A percentile compares a stretch with the other conserved stretches of the same genome.
phyloP scores from a whole-genome alignment of 2,113 vertebrate genomes.

The Mandrillus leucophaeus region DNA sequence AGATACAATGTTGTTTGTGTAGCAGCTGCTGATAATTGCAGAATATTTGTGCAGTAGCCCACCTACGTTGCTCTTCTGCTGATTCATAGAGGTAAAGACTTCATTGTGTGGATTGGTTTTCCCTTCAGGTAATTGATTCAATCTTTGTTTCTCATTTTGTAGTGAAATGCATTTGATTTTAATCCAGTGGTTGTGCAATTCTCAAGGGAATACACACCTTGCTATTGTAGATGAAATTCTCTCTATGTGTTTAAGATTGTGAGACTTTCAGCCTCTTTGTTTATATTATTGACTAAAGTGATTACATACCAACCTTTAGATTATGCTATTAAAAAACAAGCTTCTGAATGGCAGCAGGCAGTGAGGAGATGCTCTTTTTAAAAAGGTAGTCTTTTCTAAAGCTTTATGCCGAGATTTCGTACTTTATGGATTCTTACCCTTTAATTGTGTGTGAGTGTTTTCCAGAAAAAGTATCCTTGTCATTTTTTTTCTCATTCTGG shows the following conservation, averaged over 20 bases:
- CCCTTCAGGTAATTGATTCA: conserved; percentile 41
- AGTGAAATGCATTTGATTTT: conserved; percentile 62
- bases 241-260: background rate
- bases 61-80: conserved; percentile 18
- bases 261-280: background rate
- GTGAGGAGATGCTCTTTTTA: background rate
- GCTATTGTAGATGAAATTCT: background rate
- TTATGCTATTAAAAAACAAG: conserved; percentile 32
- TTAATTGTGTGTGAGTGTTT: background rate
- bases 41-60: background rate
- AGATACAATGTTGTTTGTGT: conserved; percentile 55
- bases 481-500: background rate
- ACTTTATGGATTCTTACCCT: background rate
- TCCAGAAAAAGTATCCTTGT: background rate
- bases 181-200: background rate
- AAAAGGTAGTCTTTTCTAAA: background rate
- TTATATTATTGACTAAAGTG: background rate
- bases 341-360: background rate
- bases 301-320: background rate
- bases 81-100: background rate
- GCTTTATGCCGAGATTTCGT: background rate
- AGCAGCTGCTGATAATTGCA: conserved; percentile 51
- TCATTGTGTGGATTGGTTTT: background rate
- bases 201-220: background rate
- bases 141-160: conserved; percentile 52